Evolutionary conservation across 2,888 invertebrate species (phyloP), one percentile per base, ranked within the genome.

Genomic region (Tenthredo scrophulariae): DNA sequence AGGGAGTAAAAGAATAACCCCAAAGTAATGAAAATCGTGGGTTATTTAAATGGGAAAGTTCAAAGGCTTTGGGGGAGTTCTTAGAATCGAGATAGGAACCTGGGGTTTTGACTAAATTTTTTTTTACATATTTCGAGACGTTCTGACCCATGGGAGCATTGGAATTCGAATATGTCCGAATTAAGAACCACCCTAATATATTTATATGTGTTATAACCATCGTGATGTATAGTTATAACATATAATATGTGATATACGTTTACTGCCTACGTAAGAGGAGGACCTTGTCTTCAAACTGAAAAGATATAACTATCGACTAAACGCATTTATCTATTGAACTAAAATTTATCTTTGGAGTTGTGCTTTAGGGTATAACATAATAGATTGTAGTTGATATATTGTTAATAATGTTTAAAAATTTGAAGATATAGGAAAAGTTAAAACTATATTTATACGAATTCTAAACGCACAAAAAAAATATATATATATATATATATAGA

Each of bases 211-310:
- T 77, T 77, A 54, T 77, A 15, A 29, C 22, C 43, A 74, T 40
- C 2, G 26, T 40, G 9, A 43, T 29, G 4, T 10, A 74, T 62
- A 74, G 33, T 77, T 77, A 29, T 50, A 33, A 50, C 22, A 18
- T 18, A 77, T 50, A 54, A 18, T 77, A 77, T 77, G 54, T 77
- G 46, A 50, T 54, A 77, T 13, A 26, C 62, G 26, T 77, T 77
- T 54, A 77, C 50, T 54, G 77, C 54, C 77, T 6, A 54, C 54
- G 77, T 77, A 77, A 77, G 77, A 77, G 77, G 54, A 77, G 77
- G 54, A 77, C 33, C 77, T 33, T n/a, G 29, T 50, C 26, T 18
- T 77, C 33, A 15, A 33, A 75, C 9, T 26, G n/a, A 37, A 29
- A 2, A 37, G 9, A 72, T 13, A 40, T 18, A 72, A 72, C 46